A percentile compares a stretch with the other conserved stretches of the same genome.
Evolutionary conservation across 2,888 invertebrate genomes (phyloP).

Genomic region (Dichetophora obliterata): DNA sequence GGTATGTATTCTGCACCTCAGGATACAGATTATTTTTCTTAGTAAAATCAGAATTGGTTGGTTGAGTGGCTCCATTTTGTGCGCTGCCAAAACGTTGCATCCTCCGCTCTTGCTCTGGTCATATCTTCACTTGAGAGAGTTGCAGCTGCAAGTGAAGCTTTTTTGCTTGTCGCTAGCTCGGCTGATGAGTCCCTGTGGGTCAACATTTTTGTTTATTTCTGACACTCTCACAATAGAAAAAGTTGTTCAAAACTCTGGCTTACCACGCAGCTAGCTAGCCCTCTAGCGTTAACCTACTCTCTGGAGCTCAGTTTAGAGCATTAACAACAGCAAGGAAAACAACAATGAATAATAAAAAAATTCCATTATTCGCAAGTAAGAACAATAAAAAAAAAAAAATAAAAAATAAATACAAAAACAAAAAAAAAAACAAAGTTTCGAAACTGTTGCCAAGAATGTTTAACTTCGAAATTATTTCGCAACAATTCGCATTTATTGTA

Average conservation of each 20-base stretch:
- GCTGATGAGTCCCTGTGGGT: conserved; percentile 37
- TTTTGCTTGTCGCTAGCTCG: not conserved
- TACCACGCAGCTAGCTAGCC: not conserved
- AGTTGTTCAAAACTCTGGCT: not conserved
- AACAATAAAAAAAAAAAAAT: not conserved
- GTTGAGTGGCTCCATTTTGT: not conserved
- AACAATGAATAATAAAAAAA: conserved; percentile 2
- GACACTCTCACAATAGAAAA: conserved; percentile 18
- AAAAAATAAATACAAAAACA: not conserved
- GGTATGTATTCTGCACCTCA: not conserved
- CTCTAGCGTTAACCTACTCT: not conserved
- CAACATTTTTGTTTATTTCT: conserved; percentile 35
- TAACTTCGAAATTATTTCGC: conserved; percentile 30
- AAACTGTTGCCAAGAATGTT: conserved; percentile 36
- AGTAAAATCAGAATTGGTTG: not conserved
- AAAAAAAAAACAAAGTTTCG: conserved; percentile 1
- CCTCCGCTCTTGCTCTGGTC: not conserved
- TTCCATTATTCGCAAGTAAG: not conserved
- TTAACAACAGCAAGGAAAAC: conserved; percentile 5
- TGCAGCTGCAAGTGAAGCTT: not conserved
- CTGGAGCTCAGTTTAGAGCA: not conserved
- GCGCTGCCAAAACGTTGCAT: not conserved
- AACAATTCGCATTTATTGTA: conserved; percentile 39
- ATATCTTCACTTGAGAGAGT: not conserved
- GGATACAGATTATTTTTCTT: not conserved